Evolutionary conservation across 2,113 vertebrate species (phyloP).

Genomic region (Chloropsis cyanopogon): DNA sequence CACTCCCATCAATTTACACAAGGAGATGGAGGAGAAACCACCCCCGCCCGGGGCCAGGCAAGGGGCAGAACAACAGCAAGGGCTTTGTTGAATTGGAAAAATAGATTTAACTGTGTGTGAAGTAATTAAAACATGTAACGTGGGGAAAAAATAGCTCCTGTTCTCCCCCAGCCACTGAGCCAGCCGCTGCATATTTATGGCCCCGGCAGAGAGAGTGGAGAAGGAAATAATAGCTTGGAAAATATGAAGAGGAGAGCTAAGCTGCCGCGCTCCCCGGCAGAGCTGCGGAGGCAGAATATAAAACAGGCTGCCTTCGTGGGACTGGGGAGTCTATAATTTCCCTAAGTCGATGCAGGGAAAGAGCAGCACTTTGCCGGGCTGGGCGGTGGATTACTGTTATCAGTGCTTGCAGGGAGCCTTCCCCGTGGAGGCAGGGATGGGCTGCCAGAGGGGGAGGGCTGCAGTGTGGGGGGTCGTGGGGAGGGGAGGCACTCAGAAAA

Average conservation of each 20-base stretch:
- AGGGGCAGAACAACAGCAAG: not conserved
- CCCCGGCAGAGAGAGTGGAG: constrained; percentile 46
- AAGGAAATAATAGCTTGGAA: constrained; percentile 42
- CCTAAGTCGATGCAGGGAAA: constrained; percentile 29
- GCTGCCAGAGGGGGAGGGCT: not conserved
- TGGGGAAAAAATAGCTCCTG: constrained; percentile 61
- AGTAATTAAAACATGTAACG: constrained; percentile 65
- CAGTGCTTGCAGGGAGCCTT: not conserved
- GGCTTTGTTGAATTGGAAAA: constrained; percentile 42
- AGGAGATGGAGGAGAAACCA: not conserved
- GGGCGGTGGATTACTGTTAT: constrained; percentile 39
- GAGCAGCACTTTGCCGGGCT: constrained; percentile 15
- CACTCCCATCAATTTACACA: not conserved
- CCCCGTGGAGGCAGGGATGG: not conserved
- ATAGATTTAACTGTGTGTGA: constrained; percentile 65
- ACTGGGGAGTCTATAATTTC: constrained; percentile 41
- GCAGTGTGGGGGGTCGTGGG: not conserved
- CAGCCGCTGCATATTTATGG: constrained; percentile 79
- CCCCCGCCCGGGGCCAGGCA: not conserved
- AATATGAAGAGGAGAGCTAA: constrained; percentile 60
- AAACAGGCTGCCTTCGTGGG: constrained; percentile 65
- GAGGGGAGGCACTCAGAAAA: not conserved
- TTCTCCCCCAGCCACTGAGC: constrained; percentile 60
- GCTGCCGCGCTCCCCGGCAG: constrained; percentile 63
- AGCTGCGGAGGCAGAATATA: constrained; percentile 71